Conservation (phyloP, 2,797 vertebrate genomes). For the Garrulus glandarius region DNA sequence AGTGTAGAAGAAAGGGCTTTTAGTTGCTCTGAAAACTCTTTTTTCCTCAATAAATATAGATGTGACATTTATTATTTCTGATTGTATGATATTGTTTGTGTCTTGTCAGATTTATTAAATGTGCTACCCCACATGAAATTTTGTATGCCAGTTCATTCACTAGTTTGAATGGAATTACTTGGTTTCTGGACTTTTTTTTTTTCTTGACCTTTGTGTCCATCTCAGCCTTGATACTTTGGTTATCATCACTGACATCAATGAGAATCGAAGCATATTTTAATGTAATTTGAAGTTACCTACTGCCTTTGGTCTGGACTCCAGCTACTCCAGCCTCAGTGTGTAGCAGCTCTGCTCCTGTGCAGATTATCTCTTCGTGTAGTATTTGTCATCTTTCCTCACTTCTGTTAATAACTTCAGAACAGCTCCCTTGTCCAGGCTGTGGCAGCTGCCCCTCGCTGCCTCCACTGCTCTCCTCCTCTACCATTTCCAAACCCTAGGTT, state of each 20-base stretch:
- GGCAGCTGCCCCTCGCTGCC: not conserved
- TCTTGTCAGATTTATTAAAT: not conserved
- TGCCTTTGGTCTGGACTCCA: not conserved
- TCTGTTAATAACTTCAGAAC: not conserved
- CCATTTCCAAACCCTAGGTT: rapidly evolving
- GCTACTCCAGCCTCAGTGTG: not conserved
- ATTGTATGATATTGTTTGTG: not conserved
- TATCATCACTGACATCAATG: not conserved
- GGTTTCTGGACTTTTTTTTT: not conserved
- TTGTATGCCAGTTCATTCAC: not conserved
- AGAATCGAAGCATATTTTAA: rapidly evolving
- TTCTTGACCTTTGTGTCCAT: not conserved
- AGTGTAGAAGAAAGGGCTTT: not conserved
- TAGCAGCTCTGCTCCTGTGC: not conserved
- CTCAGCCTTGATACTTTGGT: not conserved
- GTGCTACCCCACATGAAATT: not conserved
- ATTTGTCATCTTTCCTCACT: not conserved
- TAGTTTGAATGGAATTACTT: not conserved
- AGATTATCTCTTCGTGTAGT: not conserved
- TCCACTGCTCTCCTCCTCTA: not conserved
- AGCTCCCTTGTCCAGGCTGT: not conserved
- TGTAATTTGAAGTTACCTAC: not conserved
- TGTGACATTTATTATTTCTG: not conserved
- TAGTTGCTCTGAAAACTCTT: not conserved
- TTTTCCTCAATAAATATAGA: not conserved